These are phyloP conservation scores for Cantharis lateralis DNA, from an alignment of 2,888 invertebrate genomes.

Conservation along the genomic window DNA sequence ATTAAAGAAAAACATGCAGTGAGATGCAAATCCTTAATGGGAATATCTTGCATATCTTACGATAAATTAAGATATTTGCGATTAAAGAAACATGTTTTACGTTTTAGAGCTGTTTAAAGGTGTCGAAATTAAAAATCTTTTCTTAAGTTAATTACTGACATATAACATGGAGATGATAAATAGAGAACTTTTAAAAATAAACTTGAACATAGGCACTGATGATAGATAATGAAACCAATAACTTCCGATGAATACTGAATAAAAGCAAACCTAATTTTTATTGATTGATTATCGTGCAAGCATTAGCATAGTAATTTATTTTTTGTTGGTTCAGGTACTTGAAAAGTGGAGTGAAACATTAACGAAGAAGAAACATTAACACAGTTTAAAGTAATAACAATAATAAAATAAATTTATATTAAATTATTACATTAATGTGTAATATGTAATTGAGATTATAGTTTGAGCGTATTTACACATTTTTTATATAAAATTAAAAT, in stretches of 20 bases:
- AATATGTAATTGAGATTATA: background rate
- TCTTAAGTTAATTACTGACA: background rate
- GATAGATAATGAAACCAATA: background rate
- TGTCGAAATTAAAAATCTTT: background rate
- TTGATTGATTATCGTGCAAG: background rate
- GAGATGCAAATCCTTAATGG: background rate
- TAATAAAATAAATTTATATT: background rate
- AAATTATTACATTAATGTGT: background rate
- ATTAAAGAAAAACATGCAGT: background rate
- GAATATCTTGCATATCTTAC: background rate
- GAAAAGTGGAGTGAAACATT: background rate
- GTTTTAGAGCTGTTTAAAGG: background rate
- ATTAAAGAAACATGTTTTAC: background rate
- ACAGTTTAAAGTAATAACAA: background rate
- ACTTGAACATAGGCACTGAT: background rate
- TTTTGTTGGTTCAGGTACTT: background rate
- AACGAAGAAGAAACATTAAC: background rate
- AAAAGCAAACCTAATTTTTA: background rate
- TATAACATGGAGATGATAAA: background rate
- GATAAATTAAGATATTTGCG: background rate
- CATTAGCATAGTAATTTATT: background rate
- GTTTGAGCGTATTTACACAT: background rate
- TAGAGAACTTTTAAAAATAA: background rate
- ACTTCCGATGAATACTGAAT: background rate
- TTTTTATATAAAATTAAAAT: background rate